Evolutionary conservation across 2,797 vertebrate genomes (phyloP), one percentile per base, ranked within the genome.

Genomic region (Podarcis lilfordi): DNA sequence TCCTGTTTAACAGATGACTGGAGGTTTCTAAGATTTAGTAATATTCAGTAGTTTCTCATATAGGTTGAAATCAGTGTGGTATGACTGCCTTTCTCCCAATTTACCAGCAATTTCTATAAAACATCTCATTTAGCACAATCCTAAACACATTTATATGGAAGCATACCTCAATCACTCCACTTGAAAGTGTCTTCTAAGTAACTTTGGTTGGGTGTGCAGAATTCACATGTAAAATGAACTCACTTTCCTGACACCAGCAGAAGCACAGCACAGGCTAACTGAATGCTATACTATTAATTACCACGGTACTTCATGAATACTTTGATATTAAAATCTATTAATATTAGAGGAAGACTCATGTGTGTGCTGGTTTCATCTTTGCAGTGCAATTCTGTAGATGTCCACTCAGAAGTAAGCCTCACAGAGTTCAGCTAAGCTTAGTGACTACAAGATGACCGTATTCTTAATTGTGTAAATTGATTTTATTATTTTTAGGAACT

Each of bases 401-500:
- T 50, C 50, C 50, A 55, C 50, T 55, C n/a, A 55, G 50, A 72
- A 72, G n/a, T 23, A 72, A 72, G 10, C 35, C 21, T 23, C 71
- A 35, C 50, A 55, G 50, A 55, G 50, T 55, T 55, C 50, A 55
- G 50, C 50, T 55, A 55, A 55, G 50, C 50, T 15, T 15, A 55
- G 50, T 55, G 13, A 55, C 50, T 55, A 55, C 50, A 55, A 55
- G 50, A 55, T 55, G n/a, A 27, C 1, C 13, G 7, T 2, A 5
- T 32, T 89, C 89, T 88, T 82, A 88, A 66, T 89, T 72, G 87
- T 0, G 80, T 9, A 43, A 69, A 86, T 40, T 23, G 82, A 79
- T 82, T 79, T 61, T 84, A 89, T 82, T 84, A 66, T 91, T 87
- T 91, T 89, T 88, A 37, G 45, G 90, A 71, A 55, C 86, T 90